A percentile compares a stretch with the other conserved stretches of the same genome.
phyloP scores from a whole-genome alignment of 2,113 vertebrate genomes.

The Nettapus auritus region DNA sequence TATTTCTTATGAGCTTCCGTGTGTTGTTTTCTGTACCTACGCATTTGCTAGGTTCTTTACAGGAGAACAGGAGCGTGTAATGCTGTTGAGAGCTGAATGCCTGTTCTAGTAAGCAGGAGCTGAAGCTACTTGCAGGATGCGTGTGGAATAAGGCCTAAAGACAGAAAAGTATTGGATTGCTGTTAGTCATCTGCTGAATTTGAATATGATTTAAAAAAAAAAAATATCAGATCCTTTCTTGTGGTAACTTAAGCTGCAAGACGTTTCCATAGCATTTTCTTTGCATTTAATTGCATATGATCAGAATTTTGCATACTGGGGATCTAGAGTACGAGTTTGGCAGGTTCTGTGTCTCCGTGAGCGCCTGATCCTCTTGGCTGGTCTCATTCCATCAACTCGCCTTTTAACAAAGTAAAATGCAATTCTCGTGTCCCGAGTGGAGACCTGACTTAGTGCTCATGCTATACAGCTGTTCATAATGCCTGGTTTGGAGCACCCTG shows the following conservation, averaged over 20 bases:
- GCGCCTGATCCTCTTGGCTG: neutral
- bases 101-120: neutral
- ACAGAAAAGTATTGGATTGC: neutral
- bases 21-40: neutral
- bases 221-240: conserved; percentile 18
- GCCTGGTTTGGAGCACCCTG: neutral
- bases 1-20: neutral
- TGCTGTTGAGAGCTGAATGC: neutral
- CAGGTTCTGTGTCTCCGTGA: conserved; percentile 23
- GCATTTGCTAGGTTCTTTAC: neutral
- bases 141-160: neutral
- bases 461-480: no score
- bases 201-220: neutral
- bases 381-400: neutral
- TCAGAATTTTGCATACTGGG: conserved; percentile 8
- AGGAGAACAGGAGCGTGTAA: neutral
- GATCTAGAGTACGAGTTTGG: conserved; percentile 28
- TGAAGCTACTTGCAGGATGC: neutral
- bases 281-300: conserved; percentile 7
- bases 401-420: conserved; percentile 23
- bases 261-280: conserved; percentile 52
- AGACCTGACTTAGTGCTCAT: neutral
- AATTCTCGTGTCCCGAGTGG: neutral
- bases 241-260: conserved; percentile 24
- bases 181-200: conserved; percentile 22